Percentiles rank a stretch among this genome's conserved stretches.
These are phyloP conservation scores for Cepaea nemoralis DNA, from an alignment of 1,140 invertebrate species.

Conservation along the genomic window DNA sequence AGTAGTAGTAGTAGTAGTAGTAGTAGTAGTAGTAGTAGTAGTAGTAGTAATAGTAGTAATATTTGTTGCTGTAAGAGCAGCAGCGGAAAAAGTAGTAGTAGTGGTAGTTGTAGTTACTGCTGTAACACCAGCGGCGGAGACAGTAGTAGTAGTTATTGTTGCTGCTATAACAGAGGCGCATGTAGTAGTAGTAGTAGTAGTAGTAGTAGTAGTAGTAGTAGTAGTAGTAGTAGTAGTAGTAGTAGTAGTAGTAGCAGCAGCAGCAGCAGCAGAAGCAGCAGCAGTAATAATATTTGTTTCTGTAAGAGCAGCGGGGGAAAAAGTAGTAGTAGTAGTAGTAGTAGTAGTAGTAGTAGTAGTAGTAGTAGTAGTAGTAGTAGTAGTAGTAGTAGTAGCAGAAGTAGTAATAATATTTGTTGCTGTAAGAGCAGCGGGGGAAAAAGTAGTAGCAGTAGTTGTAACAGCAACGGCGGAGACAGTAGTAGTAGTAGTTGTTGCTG, in stretches of 20 bases:
- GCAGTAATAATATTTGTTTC: too few species aligned
- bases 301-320: too few species aligned
- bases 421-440: not conserved
- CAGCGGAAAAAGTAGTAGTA: slow-evolving; percentile 36
- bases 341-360: slow-evolving; percentile 4
- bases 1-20: slow-evolving; percentile 36
- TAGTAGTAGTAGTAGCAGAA: slow-evolving; percentile 31
- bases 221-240: slow-evolving; percentile 39
- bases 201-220: slow-evolving; percentile 32
- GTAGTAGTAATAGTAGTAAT: slow-evolving; percentile 29
- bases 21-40: slow-evolving; percentile 34
- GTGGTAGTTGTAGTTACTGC: slow-evolving; percentile 34
- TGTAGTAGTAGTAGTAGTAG: slow-evolving; percentile 21
- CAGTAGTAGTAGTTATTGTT: slow-evolving; percentile 42
- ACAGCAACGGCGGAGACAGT: not conserved
- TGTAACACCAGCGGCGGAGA: slow-evolving; percentile 18
- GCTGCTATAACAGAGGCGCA: slow-evolving; percentile 31
- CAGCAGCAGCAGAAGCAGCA: too few species aligned
- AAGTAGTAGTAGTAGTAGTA: slow-evolving; percentile 28
- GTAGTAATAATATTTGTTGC: not conserved
- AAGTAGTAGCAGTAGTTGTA: slow-evolving; percentile 9
- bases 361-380: slow-evolving; percentile 29
- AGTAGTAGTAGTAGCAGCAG: slow-evolving; percentile 27
- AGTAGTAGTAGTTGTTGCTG: slow-evolving; percentile 9
- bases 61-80: slow-evolving; percentile 19